A percentile compares a stretch with the other conserved stretches of the same genome.
These are phyloP conservation scores for Phataginus tricuspis DNA, from an alignment of 2,797 vertebrate genomes.

Conservation along the genomic window DNA sequence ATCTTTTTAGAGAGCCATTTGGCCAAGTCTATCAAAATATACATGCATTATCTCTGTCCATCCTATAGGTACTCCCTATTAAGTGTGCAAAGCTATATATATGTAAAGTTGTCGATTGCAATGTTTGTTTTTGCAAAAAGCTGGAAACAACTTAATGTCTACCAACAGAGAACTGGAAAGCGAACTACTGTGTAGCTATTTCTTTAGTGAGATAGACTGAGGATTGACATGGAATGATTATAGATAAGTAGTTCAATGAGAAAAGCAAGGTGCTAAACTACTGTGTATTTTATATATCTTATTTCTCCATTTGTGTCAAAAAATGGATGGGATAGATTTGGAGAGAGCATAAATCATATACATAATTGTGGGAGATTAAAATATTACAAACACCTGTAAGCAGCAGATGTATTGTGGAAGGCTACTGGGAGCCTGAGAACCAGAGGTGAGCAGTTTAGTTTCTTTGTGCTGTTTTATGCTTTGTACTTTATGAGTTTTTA, in stretches of 20 bases:
- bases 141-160: neutral
- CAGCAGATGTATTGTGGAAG: neutral
- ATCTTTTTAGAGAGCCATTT: neutral
- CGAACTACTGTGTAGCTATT: neutral
- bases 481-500: neutral
- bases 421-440: neutral
- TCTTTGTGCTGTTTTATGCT: neutral
- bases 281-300: neutral
- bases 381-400: neutral
- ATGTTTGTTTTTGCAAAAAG: neutral
- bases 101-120: neutral
- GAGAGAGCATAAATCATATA: neutral
- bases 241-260: neutral
- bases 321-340: neutral
- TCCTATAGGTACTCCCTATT: neutral
- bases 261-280: neutral
- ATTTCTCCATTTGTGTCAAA: neutral
- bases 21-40: neutral
- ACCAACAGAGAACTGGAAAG: neutral
- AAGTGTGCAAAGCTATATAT: neutral
- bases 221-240: neutral
- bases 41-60: neutral
- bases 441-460: neutral
- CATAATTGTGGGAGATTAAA: neutral
- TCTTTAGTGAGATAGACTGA: neutral